A percentile compares a stretch with the other conserved stretches of the same genome.
phyloP scores from a whole-genome alignment of 2,797 vertebrate species.

The Pygocentrus nattereri region DNA sequence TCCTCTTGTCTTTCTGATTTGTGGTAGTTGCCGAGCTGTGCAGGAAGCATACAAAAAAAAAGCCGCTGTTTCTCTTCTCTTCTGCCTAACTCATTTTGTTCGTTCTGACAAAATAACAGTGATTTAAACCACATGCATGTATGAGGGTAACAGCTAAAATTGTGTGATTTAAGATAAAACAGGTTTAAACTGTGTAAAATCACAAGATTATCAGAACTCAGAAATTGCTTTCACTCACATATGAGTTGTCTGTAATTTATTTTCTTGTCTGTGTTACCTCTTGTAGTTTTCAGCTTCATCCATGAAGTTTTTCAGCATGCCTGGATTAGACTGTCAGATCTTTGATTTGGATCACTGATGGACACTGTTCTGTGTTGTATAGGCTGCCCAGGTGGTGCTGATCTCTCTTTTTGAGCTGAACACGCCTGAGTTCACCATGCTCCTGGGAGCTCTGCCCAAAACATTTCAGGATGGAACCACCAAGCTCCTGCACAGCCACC shows the following conservation, averaged over 20 bases:
- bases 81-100: slow-evolving; percentile 64
- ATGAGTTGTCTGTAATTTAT: not conserved
- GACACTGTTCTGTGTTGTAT: slow-evolving; percentile 47
- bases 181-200: not conserved
- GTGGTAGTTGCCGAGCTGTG: slow-evolving; percentile 19
- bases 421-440: slow-evolving; percentile 93
- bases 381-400: slow-evolving; percentile 91
- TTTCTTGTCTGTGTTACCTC: slow-evolving; percentile 14
- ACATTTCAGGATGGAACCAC: slow-evolving; percentile 94
- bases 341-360: not conserved
- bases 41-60: slow-evolving; percentile 11
- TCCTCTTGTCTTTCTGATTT: slow-evolving; percentile 22
- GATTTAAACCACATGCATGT: slow-evolving; percentile 66
- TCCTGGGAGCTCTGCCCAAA: slow-evolving; percentile 92
- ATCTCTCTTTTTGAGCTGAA: slow-evolving; percentile 93
- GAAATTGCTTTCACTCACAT: not conserved
- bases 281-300: not conserved
- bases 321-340: not conserved
- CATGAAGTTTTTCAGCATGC: not conserved
- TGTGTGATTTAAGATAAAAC: not conserved
- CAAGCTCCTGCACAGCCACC: slow-evolving; percentile 91
- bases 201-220: not conserved
- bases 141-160: slow-evolving; percentile 57
- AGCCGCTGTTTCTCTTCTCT: slow-evolving; percentile 51
- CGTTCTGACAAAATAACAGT: slow-evolving; percentile 66